These are phyloP conservation scores for Cheumatopsyche charites DNA, from an alignment of 1,140 invertebrate species.

Conservation along the genomic window DNA sequence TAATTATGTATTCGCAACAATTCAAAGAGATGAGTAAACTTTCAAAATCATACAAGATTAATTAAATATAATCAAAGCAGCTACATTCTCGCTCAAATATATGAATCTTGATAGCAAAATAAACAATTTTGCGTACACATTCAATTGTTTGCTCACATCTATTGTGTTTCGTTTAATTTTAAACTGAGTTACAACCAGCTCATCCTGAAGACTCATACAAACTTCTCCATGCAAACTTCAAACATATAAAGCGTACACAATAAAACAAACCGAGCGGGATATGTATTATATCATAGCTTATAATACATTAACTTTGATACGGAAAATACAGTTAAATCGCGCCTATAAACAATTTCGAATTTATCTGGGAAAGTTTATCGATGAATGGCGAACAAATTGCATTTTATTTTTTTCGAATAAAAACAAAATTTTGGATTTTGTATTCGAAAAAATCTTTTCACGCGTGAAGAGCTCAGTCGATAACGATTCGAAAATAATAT, in stretches of 20 bases:
- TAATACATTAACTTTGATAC: too few species aligned
- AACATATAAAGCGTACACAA: slow-evolving; percentile 11
- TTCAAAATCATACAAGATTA: too few species aligned
- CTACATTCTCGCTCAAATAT: too few species aligned
- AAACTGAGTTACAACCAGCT: slow-evolving; percentile 13
- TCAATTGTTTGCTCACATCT: not conserved
- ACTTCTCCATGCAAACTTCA: slow-evolving; percentile 13
- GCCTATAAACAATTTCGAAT: not conserved
- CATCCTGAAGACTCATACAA: slow-evolving; percentile 15
- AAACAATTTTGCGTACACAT: slow-evolving; percentile 14
- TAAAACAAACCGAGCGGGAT: slow-evolving; percentile 1
- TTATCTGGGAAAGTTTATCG: not conserved
- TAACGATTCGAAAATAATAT: slow-evolving; percentile 27
- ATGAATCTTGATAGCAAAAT: not conserved
- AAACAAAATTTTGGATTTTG: too few species aligned
- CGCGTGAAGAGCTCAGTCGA: not conserved
- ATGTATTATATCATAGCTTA: not conserved
- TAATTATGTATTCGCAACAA: too few species aligned
- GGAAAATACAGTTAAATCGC: not conserved
- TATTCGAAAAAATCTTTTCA: slow-evolving; percentile 13
- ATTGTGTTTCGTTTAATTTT: slow-evolving; percentile 23
- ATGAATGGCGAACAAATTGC: not conserved
- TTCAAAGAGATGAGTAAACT: too few species aligned
- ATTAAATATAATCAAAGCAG: too few species aligned
- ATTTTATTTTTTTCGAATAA: too few species aligned